phyloP scores from a whole-genome alignment of 2,113 vertebrate species.

The Castor canadensis region DNA sequence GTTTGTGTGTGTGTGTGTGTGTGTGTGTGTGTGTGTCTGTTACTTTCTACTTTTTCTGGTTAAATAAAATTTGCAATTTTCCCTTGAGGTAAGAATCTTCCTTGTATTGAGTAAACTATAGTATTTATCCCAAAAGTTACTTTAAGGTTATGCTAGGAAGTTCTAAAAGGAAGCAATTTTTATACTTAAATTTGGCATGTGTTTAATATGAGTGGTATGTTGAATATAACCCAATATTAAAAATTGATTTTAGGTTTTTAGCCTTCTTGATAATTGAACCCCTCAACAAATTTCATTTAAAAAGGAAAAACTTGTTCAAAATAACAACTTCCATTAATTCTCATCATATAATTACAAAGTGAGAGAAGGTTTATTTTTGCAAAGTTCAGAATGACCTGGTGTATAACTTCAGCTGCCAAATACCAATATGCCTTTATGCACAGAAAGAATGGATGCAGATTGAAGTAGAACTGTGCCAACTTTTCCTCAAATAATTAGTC shows the following conservation, averaged over 20 bases:
- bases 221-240: not conserved
- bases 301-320: conserved; percentile 8
- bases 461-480: conserved; percentile 6
- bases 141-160: conserved; percentile 28
- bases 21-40: not conserved
- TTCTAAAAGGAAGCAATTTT: not conserved
- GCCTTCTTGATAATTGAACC: not conserved
- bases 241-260: conserved; percentile 15
- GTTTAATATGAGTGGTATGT: not conserved
- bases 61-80: conserved; percentile 25
- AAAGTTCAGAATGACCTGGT: conserved; percentile 60
- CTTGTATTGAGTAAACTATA: not conserved
- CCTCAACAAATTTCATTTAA: not conserved
- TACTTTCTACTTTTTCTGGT: not conserved
- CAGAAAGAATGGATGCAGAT: conserved; percentile 19
- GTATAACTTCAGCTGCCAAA: conserved; percentile 28
- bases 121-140: not conserved
- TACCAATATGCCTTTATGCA: not conserved
- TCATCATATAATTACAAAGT: conserved; percentile 9
- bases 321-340: conserved; percentile 12
- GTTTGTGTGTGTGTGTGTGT: too few species aligned
- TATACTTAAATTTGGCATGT: not conserved
- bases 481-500: conserved; percentile 57
- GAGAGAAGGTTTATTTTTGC: conserved; percentile 50
- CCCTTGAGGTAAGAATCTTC: not conserved